Evolutionary conservation across 2,797 vertebrate genomes (phyloP).

Genomic region (Antennarius maculatus): DNA sequence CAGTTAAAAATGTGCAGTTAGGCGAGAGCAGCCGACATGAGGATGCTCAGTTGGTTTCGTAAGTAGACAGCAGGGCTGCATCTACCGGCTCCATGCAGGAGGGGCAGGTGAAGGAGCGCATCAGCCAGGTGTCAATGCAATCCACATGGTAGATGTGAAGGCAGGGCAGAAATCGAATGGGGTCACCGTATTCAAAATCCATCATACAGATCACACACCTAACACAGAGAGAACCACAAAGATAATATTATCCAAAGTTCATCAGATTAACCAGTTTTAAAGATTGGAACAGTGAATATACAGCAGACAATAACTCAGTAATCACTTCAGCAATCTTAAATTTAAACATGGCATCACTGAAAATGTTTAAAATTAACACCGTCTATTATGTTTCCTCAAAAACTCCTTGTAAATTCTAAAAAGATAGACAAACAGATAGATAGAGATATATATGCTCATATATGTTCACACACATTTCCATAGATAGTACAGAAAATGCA

Average conservation of each 20-base stretch:
- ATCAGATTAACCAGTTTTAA: background rate
- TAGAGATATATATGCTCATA: too few species aligned
- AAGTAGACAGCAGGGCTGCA: slow-evolving; percentile 86
- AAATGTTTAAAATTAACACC: background rate
- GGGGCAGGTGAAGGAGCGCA: slow-evolving; percentile 91
- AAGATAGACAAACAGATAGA: background rate
- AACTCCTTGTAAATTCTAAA: background rate
- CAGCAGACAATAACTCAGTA: too few species aligned
- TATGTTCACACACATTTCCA: too few species aligned
- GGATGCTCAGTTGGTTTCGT: slow-evolving; percentile 82
- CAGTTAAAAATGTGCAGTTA: slow-evolving; percentile 53
- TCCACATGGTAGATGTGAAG: slow-evolving; percentile 89
- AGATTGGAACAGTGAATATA: background rate
- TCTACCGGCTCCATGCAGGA: slow-evolving; percentile 92
- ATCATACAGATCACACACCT: slow-evolving; percentile 93
- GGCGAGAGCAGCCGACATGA: slow-evolving; percentile 36
- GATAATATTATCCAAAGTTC: background rate
- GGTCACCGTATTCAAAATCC: slow-evolving; percentile 87
- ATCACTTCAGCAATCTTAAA: too few species aligned
- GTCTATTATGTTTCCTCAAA: background rate
- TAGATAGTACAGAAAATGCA: too few species aligned
- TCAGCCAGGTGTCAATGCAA: slow-evolving; percentile 90
- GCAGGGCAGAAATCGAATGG: slow-evolving; percentile 88
- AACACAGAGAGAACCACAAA: slow-evolving; percentile 1
- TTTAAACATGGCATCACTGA: too few species aligned